Base-by-base conservation (phyloP, 2,797 vertebrate species). In the Xenopus petersii region DNA sequence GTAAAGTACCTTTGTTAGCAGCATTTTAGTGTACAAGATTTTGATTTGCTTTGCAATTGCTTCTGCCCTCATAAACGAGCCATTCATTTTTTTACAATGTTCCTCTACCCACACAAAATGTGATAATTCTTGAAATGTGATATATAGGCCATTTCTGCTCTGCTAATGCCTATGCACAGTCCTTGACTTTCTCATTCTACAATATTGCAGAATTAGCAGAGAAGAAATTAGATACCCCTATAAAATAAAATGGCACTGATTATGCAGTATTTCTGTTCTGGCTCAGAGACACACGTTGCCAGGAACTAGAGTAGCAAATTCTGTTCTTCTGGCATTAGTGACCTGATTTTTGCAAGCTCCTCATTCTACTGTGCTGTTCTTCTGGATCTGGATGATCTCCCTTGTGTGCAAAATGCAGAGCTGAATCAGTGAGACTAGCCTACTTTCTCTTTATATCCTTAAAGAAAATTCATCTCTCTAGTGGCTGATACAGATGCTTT, bases 301-400 rank as follows among this genome's bases (percentile, higher is more conserved):
- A 65, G n/a, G 42, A 21, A 17, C 36, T 17, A 21, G 64, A 24
- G 12, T 21, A 65, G 16, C 15, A 21, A 47, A 47, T 65, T 47
- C 46, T 48, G 61, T 65, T 47, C 47, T 47, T 47, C n/a, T 65
- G 15, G 21, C 48, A 46, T 47, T 42, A 65, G 36, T 48, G 42
- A 65, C n/a, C 64, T 65, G n/a, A 48, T 21, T 65, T 65, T 46
- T 46, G 9, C 10, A 65, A 48, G 64, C 8, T 47, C 13, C 36
- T 65, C 1, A 65, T 24, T 61, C n/a, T 61, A 30, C 21, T 7
- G 21, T 61, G 59, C 59, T 61, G 59, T 12, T 65, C 36, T n/a
- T 42, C 26, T 65, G 64, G 4, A 47, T 65, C 9, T 48, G n/a
- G 11, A 65, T 65, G 42, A 15, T 65, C 36, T 48, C 64, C 42